Evolutionary conservation across 2,113 vertebrate genomes (phyloP).

Genomic region (Cinclus cinclus): DNA sequence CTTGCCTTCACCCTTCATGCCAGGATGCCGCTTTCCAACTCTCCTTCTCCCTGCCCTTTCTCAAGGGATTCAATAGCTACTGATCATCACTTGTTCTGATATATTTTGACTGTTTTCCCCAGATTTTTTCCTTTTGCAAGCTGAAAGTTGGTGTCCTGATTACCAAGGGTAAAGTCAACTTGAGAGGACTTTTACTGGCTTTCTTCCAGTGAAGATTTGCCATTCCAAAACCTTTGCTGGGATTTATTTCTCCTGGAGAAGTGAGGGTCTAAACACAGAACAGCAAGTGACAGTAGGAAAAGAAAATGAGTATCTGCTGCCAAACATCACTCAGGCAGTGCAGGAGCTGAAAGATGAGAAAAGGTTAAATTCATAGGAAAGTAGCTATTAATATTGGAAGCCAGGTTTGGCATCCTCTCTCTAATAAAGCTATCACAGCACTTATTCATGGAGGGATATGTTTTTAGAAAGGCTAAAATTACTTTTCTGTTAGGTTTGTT

Average conservation of each 20-base stretch:
- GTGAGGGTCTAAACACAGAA: neutral
- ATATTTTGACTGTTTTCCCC: neutral
- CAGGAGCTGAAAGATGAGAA: neutral
- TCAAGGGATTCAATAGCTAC: neutral
- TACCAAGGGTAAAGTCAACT: neutral
- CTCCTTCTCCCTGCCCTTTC: neutral
- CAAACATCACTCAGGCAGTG: neutral
- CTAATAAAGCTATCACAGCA: neutral
- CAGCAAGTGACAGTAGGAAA: neutral
- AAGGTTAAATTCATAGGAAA: neutral
- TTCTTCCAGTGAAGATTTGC: neutral
- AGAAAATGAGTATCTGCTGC: rapidly evolving
- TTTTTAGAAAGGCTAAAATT: neutral
- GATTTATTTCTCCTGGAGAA: neutral
- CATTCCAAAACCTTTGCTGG: neutral
- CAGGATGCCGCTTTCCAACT: neutral
- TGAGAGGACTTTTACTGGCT: neutral
- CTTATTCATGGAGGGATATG: neutral
- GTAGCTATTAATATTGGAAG: neutral
- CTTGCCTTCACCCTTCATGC: neutral
- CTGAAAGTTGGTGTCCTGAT: neutral
- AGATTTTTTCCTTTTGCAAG: neutral
- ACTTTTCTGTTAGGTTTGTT: neutral
- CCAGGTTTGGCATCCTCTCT: neutral
- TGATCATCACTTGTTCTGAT: neutral